Evolutionary conservation across 92 coral and sea anemone species (phyloP).

Genomic region (Phenganax marumi): DNA sequence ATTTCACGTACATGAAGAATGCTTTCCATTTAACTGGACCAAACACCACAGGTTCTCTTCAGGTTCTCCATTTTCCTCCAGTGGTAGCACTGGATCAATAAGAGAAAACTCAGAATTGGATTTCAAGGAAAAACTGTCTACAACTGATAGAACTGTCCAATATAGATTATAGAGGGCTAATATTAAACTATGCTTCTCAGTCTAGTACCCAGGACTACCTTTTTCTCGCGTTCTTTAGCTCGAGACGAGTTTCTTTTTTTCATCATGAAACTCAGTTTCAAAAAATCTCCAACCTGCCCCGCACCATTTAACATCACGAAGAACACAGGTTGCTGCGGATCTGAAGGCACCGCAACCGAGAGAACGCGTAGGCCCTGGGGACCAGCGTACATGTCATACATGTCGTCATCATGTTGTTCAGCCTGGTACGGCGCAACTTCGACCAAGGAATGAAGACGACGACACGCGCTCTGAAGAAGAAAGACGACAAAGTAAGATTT

Average conservation of each 20-base stretch:
- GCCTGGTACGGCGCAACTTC: conserved; percentile 98
- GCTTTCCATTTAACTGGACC: no score
- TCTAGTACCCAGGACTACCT: conserved; percentile 56
- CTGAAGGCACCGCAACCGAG: conserved; percentile 74
- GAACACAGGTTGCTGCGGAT: conserved; percentile 74
- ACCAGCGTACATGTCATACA: conserved; percentile 61
- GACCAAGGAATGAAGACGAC: conserved; percentile 71
- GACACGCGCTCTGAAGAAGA: conserved; percentile 60
- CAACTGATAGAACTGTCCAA: no score
- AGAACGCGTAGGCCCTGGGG: conserved; percentile 86
- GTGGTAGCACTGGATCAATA: no score
- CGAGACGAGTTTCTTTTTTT: conserved; percentile 69
- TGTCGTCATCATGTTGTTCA: conserved; percentile 83
- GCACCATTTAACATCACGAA: conserved; percentile 92
- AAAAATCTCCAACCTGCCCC: conserved; percentile 87
- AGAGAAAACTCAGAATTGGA: no score
- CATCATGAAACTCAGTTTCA: conserved; percentile 72
- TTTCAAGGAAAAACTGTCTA: no score
- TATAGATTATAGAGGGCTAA: no score
- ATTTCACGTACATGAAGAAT: no score
- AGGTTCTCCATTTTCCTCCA: no score
- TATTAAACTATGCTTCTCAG: background rate
- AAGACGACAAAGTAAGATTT: background rate
- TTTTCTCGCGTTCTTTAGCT: conserved; percentile 79
- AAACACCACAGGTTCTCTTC: no score